phyloP scores from a whole-genome alignment of 2,888 invertebrate species.

The Craniophora ligustri region DNA sequence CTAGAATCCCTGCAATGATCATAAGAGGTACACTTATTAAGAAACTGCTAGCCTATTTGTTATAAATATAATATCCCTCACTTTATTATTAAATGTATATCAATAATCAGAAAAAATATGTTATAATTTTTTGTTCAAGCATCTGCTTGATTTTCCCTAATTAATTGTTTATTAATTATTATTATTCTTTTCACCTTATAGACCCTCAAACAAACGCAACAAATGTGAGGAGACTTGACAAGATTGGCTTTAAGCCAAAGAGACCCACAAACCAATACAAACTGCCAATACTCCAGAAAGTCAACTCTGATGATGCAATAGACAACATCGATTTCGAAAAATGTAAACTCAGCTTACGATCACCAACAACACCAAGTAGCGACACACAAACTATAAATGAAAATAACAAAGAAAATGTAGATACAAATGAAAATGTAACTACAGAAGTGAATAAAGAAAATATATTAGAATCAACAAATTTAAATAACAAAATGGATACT shows the following conservation, averaged over 20 bases:
- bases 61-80: too few species aligned
- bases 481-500: conserved; percentile 13
- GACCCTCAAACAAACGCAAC: conserved; percentile 52
- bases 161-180: too few species aligned
- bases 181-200: conserved; percentile 44
- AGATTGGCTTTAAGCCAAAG: conserved; percentile 64
- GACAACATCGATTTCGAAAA: conserved; percentile 77
- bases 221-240: conserved; percentile 64
- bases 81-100: too few species aligned
- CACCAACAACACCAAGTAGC: conserved; percentile 55
- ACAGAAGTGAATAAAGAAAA: conserved; percentile 12
- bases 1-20: too few species aligned
- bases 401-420: conserved; percentile 53
- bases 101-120: too few species aligned
- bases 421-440: conserved; percentile 30
- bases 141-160: too few species aligned
- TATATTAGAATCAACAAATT: conserved; percentile 8
- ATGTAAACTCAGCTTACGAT: conserved; percentile 78
- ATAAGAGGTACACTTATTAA: too few species aligned
- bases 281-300: conserved; percentile 61
- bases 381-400: conserved; percentile 43
- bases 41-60: too few species aligned
- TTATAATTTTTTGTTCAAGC: too few species aligned
- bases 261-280: conserved; percentile 53
- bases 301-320: conserved; percentile 72